Evolutionary conservation across 35 echinoderm and acorn worm genomes (phyloP), one percentile per base, ranked within the genome.

Genomic region (Lytechinus variegatus): DNA sequence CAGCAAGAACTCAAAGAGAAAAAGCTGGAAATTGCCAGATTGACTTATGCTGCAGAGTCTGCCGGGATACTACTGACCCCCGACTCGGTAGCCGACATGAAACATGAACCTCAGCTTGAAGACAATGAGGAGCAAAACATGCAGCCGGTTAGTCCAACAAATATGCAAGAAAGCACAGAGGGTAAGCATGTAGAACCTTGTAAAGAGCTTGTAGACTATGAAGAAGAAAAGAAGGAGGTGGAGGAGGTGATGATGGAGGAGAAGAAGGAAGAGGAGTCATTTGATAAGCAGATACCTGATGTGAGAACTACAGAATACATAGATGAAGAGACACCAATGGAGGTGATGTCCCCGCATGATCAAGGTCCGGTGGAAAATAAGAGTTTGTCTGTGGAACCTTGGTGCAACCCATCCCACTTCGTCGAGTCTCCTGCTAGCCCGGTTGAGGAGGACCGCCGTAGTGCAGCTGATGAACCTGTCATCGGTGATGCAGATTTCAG

Each of bases 1-100:
- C 98, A 99, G 54, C 97, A 99, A 86, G 97, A 99, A 95, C 97
- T 99, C 27, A 98, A 97, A 94, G 98, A 99, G 44, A 92, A 92
- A 21, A 96, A 96, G n/a, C 61, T 86, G 10, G 95, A 98, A 95
- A 5, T 99, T 52, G 27, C 72, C 28, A 86, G 56, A 54, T 29
- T 96, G 28, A 90, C 88, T 4, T 14, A 90, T 90, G 88, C 88
- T 90, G 28, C 52, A 54, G 27, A 90, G 29, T 52, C 88, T 52
- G 29, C 88, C 14, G 88, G 29, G 28, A 90, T 90, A 28, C 13
- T 54, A 1, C 11, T 52, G 27, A 21, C 88, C 11, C 88, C 28
- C 5, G 88, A 33, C 8, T 54, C 88, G 5, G 5, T 4, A 5
- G 52, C 88, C 14, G 29, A 44, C n/a, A 27, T 90, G 29, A 90